Evolutionary conservation across 1,140 invertebrate species (phyloP).

Genomic region (Tenebrio molitor): DNA sequence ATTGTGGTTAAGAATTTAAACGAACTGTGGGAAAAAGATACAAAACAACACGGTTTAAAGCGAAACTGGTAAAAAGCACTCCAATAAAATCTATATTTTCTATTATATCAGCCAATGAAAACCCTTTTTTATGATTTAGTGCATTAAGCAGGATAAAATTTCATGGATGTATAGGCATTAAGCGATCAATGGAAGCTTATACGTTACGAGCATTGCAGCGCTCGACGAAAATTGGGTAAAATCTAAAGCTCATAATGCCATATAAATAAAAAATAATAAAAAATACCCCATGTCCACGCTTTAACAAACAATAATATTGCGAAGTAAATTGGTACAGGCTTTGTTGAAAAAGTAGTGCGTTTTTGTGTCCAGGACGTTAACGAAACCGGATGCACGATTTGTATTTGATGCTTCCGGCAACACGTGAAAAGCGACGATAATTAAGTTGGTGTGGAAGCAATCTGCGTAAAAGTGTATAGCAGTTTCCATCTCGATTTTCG

Average conservation of each 20-base stretch:
- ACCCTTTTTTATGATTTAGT: neutral
- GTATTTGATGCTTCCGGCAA: conserved; percentile 3
- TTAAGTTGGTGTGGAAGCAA: conserved; percentile 17
- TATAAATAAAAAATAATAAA: no score
- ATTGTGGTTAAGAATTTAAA: no score
- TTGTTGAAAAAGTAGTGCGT: no score
- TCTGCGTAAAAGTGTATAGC: conserved; percentile 11
- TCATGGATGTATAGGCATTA: conserved; percentile 4
- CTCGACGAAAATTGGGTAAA: conserved; percentile 3
- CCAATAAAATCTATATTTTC: neutral
- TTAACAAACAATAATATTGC: no score
- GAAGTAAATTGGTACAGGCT: no score
- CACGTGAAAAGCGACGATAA: neutral
- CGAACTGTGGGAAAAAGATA: neutral
- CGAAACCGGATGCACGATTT: conserved; percentile 3
- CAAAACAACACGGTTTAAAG: neutral
- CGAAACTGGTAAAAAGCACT: neutral
- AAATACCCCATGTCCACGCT: no score
- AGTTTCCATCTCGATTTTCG: neutral
- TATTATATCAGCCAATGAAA: neutral
- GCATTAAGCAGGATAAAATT: conserved; percentile 4
- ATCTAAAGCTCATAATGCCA: no score
- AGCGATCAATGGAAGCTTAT: conserved; percentile 4
- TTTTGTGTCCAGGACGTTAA: no score
- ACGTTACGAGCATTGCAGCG: neutral